Evolutionary conservation across 1,140 invertebrate genomes (phyloP).

Genomic region (Anastrepha ludens): DNA sequence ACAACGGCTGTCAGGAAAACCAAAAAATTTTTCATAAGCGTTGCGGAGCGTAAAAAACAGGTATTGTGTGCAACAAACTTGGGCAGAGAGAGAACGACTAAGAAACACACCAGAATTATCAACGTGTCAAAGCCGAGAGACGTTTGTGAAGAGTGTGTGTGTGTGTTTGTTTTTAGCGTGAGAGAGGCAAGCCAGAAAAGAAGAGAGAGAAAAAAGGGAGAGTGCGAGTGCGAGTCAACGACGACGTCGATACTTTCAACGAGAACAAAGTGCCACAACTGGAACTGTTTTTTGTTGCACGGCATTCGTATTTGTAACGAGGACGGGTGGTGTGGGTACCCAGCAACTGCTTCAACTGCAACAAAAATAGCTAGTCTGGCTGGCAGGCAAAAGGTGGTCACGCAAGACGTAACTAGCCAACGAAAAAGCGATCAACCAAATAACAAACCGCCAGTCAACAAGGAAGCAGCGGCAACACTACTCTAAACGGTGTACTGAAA

Average conservation of each 20-base stretch:
- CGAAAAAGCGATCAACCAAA: not conserved
- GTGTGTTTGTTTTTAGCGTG: not conserved
- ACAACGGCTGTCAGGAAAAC: not conserved
- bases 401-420: slow-evolving; percentile 42
- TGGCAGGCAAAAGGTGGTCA: slow-evolving; percentile 44
- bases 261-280: slow-evolving; percentile 22
- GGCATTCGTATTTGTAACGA: slow-evolving; percentile 10
- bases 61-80: not conserved
- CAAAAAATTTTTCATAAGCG: slow-evolving; percentile 12
- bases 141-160: not conserved
- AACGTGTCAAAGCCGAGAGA: slow-evolving; percentile 8
- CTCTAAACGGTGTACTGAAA: not conserved
- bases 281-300: slow-evolving; percentile 23
- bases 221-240: not conserved
- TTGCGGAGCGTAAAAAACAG: slow-evolving; percentile 13
- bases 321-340: slow-evolving; percentile 24
- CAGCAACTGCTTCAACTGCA: not conserved
- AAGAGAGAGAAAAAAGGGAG: not conserved
- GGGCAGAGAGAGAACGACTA: not conserved
- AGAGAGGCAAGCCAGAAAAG: not conserved
- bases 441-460: slow-evolving; percentile 28
- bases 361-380: slow-evolving; percentile 5
- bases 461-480: slow-evolving; percentile 27
- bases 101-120: not conserved
- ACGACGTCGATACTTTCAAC: not conserved